Base-by-base conservation (phyloP, 2,888 invertebrate species). In the Pycnomerus fuliginosus region DNA sequence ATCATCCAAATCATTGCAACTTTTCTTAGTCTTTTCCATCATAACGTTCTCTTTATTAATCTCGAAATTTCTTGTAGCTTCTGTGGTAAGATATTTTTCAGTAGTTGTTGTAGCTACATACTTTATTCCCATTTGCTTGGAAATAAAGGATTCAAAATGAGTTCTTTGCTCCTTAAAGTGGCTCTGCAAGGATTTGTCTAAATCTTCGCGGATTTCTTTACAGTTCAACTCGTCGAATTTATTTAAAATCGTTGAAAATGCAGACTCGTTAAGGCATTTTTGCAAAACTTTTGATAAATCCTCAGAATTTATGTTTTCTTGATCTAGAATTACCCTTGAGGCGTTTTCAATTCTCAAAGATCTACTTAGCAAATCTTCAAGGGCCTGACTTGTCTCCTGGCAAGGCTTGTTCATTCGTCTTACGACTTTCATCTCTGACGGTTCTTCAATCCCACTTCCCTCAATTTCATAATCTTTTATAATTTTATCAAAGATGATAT, bases 401-500 rank as follows among this genome's bases (percentile, higher is more conserved):
- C 59, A 28, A 7, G 67, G 63, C 12, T 55, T 52, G 12, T 53
- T 55, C 25, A 64, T 38, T 23, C 64, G 61, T 44, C 55, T 61
- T 40, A 61, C 50, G 24, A 63, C 41, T 43, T 61, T 64, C 34
- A 43, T 50, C 2, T 55, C 38, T 7, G 34, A 33, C 55, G 56
- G 13, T 53, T 48, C 27, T 58, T 53, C 10, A 47, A 28, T 33
- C 52, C 46, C 5, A 47, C 29, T 33, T 49, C 44, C 5, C 8
- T 20, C 11, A 32, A 4, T 32, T 16, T 58, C 59, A 12, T 50
- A 55, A 12, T 56, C 58, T 13, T 53, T 41, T 17, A 53, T 58
- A n/a, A 66, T 45, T 37, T 62, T 68, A 55, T 74, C 72, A 48
- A 69, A 70, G 27, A 74, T 70, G n/a, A 70, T 57, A 50, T 73